Base-by-base conservation (phyloP, 2,888 invertebrate species). In the Tholera decimalis region DNA sequence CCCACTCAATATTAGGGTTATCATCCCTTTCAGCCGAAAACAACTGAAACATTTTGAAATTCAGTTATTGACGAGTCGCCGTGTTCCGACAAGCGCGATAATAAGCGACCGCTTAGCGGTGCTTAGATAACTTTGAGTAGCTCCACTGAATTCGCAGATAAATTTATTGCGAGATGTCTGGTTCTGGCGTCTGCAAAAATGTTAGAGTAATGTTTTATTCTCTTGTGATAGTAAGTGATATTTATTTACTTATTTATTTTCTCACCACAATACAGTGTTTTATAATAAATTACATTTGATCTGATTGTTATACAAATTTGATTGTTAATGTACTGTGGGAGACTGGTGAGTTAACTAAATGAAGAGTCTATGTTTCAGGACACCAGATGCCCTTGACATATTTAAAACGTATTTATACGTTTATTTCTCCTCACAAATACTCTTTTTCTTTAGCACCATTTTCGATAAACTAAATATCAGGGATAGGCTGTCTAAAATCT, bases 1-100 rank as follows among this genome's bases (percentile, higher is more conserved):
- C 8, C 8, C 43, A 24, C 49, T 41, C 18, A 47, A 43, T 11
- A 13, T 43, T 20, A 43, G 18, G 15, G 39, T 43, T 46, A 65
- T 57, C 56, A 50, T 11, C 56, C n/a, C 20, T 60, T 74, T 65
- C 56, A 35, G 26, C 11, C 18, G 57, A 65, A 60, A 71, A 65
- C 57, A 55, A 49, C 22, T 33, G 28, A 50, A 74, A 57, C 57
- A 65, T 71, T 65, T 43, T 33, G 46, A 60, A 60, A 71, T 71
- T 77, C 47, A 68, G 47, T 59, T 73, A 80, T 77, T 73, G 78
- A 73, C 46, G 70, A 69, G 33, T 61, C 47, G 46, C 64, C 68
- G 65, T 73, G 62, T 75, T 75, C 60, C 18, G 22, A 56, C 49
- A 33, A 15, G 57, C 49, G 43, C 47, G 55, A 61, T 60, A 67